These are phyloP conservation scores for Cydia fagiglandana DNA, from an alignment of 1,140 invertebrate species.

Conservation along the genomic window DNA sequence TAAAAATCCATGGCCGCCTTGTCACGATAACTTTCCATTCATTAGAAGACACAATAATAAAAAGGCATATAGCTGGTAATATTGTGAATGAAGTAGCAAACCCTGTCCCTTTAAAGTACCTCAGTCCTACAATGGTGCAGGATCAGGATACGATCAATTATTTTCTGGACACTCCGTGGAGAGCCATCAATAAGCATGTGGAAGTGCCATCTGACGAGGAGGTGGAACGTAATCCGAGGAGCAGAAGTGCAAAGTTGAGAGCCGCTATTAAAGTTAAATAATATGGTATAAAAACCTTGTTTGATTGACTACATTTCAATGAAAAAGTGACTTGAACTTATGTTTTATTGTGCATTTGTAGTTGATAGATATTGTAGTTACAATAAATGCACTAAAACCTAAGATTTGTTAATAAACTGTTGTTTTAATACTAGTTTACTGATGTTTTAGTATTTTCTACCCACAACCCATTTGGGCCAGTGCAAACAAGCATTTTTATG, in stretches of 20 bases:
- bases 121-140: constrained; percentile 79
- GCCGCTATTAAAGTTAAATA: constrained; percentile 87
- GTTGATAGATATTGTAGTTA: background rate
- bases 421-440: background rate
- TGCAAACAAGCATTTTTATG: too few species aligned
- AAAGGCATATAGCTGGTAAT: constrained; percentile 91
- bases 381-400: background rate
- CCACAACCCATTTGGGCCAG: too few species aligned
- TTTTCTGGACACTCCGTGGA: constrained; percentile 85
- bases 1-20: constrained; percentile 88
- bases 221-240: constrained; percentile 88
- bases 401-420: constrained; percentile 3
- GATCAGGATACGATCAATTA: constrained; percentile 81
- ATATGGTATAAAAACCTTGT: constrained; percentile 31
- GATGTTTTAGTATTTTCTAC: too few species aligned
- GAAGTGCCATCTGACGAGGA: constrained; percentile 86
- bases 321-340: background rate
- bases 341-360: too few species aligned
- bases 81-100: constrained; percentile 84
- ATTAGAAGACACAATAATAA: constrained; percentile 96
- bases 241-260: constrained; percentile 92
- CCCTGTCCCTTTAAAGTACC: constrained; percentile 83
- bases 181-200: constrained; percentile 90
- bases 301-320: background rate
- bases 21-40: constrained; percentile 95